These are phyloP conservation scores for Danio choprae DNA, from an alignment of 2,797 vertebrate species.

Conservation along the genomic window DNA sequence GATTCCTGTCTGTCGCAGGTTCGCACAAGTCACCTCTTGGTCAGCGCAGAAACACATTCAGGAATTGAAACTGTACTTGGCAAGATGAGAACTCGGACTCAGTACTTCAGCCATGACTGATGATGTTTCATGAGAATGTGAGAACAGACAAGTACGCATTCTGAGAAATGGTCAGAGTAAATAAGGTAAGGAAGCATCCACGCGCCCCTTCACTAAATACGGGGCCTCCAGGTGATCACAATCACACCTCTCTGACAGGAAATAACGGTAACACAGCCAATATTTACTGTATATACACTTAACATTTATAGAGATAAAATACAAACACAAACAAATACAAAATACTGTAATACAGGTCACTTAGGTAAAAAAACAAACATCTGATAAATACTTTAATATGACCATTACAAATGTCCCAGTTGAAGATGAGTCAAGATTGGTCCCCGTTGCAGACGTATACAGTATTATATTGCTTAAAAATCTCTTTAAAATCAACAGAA, in stretches of 20 bases:
- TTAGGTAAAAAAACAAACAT: conserved; percentile 67
- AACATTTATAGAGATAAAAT: conserved; percentile 76
- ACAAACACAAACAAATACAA: conserved; percentile 67
- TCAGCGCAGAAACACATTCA: no score
- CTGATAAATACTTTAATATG: conserved; percentile 76
- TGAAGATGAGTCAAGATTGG: conserved; percentile 60
- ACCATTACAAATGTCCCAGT: conserved; percentile 69
- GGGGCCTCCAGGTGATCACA: no score
- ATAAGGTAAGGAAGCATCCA: no score
- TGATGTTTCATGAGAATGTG: no score
- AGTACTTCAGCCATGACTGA: no score
- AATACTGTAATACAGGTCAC: conserved; percentile 71
- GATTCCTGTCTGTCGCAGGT: no score
- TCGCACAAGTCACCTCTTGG: no score
- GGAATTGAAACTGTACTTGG: no score
- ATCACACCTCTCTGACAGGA: background rate
- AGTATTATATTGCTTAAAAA: conserved; percentile 65
- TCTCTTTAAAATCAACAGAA: conserved; percentile 25
- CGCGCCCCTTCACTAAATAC: no score
- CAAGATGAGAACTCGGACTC: no score
- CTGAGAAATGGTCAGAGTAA: no score
- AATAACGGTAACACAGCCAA: conserved; percentile 30
- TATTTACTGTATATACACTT: conserved; percentile 66
- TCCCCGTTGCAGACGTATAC: conserved; percentile 62
- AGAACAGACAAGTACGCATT: no score